Conservation (phyloP, 2,113 vertebrate genomes). For the Rynchops niger region DNA sequence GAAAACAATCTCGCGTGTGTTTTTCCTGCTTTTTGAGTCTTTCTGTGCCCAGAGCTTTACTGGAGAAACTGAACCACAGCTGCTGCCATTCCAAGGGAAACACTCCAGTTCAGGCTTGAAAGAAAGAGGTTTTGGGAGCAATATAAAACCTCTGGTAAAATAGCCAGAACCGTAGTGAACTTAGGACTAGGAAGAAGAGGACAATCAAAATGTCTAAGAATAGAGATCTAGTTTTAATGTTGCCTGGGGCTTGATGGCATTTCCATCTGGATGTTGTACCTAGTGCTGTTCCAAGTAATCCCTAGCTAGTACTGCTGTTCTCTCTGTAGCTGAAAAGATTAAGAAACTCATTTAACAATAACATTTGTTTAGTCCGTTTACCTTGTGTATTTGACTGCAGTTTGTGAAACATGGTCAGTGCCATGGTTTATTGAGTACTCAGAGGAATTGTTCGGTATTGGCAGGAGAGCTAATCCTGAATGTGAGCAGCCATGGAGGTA, state of each 20-base stretch:
- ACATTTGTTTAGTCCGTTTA: background rate
- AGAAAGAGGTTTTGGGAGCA: background rate
- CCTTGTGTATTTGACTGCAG: background rate
- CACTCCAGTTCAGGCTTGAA: background rate
- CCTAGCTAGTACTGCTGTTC: background rate
- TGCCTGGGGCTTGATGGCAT: background rate
- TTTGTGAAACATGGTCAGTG: background rate
- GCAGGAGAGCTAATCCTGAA: background rate
- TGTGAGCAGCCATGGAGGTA: background rate
- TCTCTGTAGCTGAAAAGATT: background rate
- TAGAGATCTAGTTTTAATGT: background rate
- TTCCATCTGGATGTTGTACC: conserved; percentile 3
- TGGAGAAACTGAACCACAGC: conserved; percentile 28
- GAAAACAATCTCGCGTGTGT: conserved; percentile 31
- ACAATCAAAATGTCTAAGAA: conserved; percentile 12
- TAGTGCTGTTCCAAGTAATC: background rate
- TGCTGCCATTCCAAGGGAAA: conserved; percentile 55
- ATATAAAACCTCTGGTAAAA: conserved; percentile 3
- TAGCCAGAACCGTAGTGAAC: background rate
- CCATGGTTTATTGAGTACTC: background rate
- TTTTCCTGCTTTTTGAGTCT: conserved; percentile 31
- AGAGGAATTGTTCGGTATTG: background rate
- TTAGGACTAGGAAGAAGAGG: background rate
- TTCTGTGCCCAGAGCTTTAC: conserved; percentile 17
- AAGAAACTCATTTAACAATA: background rate